Base-by-base conservation (phyloP, 2,113 vertebrate species). In the Microcebus jonahi region DNA sequence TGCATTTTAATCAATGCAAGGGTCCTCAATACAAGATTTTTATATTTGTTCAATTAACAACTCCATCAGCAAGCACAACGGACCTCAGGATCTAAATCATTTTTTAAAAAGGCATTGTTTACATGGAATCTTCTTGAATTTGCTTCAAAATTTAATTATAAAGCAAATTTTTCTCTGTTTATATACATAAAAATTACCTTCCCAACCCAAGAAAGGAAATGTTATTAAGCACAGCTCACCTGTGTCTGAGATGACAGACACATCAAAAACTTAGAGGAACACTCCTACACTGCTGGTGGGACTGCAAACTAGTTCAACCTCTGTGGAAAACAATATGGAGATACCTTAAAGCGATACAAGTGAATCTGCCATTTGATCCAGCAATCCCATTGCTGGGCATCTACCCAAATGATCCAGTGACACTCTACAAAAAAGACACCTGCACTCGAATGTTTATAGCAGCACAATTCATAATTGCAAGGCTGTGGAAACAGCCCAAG, bases 1-100 rank as follows among this genome's bases (percentile, higher is more conserved):
- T 93, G 45, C 39, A 87, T 93, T 88, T 93, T 89, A 97, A 96
- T 77, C 29, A 92, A 48, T 34, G 15, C 80, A 67, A 75, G 86
- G 27, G 20, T 76, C 63, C 27, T 95, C 80, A 85, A 70, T 65
- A 94, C 1, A 88, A 57, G 61, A 86, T 65, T 90, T 97, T 92
- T 70, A 39, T 85, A 95, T 70, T 97, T 97, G 95, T 96, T 96
- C 91, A 95, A 76, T 97, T 97, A 92, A 92, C 63, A 97, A 94
- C 39, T 94, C 79, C 45, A 94, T 97, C 81, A 97, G 65, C 81
- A 97, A 97, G 97, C 55, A 96, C 61, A 95, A 82, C 88, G 89
- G 89, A 94, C 81, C 63, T 87, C 25, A 12, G 80, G 82, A 70
- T 36, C 84, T 95, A 96, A 88, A 48, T 94, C 63, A 85, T 90